These are phyloP conservation scores for Hybos culiciformis DNA, from an alignment of 2,888 invertebrate genomes.

Conservation along the genomic window DNA sequence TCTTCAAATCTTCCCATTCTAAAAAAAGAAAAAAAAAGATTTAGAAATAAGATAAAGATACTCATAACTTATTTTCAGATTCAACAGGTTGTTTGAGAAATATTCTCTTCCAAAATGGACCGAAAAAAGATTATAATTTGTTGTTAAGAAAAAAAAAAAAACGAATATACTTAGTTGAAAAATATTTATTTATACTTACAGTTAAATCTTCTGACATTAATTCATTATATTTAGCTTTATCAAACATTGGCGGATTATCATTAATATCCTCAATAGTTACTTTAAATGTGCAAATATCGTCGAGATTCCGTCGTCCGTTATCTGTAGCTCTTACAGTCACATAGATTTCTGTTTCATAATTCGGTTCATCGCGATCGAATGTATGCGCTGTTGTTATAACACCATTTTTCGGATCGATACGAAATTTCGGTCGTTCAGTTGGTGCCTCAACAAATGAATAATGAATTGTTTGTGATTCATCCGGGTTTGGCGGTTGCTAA, in stretches of 20 bases:
- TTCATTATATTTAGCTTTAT: conserved; percentile 48
- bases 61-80: too few species aligned
- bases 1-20: too few species aligned
- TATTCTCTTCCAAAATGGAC: too few species aligned
- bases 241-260: conserved; percentile 55
- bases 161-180: background rate
- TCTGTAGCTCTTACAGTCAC: conserved; percentile 85
- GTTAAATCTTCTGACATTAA: conserved; percentile 70
- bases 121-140: too few species aligned
- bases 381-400: conserved; percentile 60
- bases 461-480: conserved; percentile 64
- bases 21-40: too few species aligned
- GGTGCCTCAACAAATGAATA: conserved; percentile 70
- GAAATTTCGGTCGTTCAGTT: conserved; percentile 62
- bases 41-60: too few species aligned
- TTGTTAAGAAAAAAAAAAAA: too few species aligned
- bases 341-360: conserved; percentile 66
- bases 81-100: too few species aligned
- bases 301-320: conserved; percentile 77
- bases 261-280: conserved; percentile 85
- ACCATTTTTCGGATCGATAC: conserved; percentile 64
- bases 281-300: conserved; percentile 87
- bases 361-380: conserved; percentile 84
- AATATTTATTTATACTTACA: conserved; percentile 31
- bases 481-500: conserved; percentile 54